Base-by-base conservation (phyloP, 2,113 vertebrate genomes). In the Ammodramus savannarum region DNA sequence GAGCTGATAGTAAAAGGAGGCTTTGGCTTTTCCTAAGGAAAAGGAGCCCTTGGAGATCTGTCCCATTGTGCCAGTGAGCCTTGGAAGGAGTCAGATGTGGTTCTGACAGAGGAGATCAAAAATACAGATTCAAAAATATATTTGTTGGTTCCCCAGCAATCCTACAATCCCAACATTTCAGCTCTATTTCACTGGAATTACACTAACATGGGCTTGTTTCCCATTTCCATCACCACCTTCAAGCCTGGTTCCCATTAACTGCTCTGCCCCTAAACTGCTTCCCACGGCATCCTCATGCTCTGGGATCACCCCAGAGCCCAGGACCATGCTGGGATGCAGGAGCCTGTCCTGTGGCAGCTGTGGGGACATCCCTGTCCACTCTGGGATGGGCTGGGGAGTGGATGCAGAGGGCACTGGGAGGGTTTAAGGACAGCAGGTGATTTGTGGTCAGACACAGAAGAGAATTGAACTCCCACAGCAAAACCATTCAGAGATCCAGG, bases 201-300 rank as follows among this genome's bases (percentile, higher is more conserved):
- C 4, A 32, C 22, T 57, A 57, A 48, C 0, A 2, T n/a, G 18
- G 49, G 20, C 18, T 63, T 6, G 0, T 54, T 32, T 59, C 52
- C 25, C 0, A 1, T 22, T 87, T 55, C 69, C 68, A 89, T 46
- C 54, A 52, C 16, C 5, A 29, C 51, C 34, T 76, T 66, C 72
- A 55, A 34, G 32, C 49, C 41, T 36, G 51, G 68, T 21, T 71
- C 55, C 38, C 15, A 13, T 9, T 5, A 84, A 52, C 19, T 41
- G 48, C 48, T 58, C 41, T 76, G 67, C 23, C 34, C 57, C 38
- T 26, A 31, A 78, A 48, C 29, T 32, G 34, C 16, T 9, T 26
- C 5, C 6, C 5, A 31, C 0, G 41, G 57, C 32, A 66, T 38
- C 65, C 52, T 48, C n/a, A 8, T 2, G 32, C 8, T 31, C 46